Percentiles rank a stretch among this genome's conserved stretches.
phyloP scores from a whole-genome alignment of 2,888 invertebrate species.

The Cyclophora punctaria region DNA sequence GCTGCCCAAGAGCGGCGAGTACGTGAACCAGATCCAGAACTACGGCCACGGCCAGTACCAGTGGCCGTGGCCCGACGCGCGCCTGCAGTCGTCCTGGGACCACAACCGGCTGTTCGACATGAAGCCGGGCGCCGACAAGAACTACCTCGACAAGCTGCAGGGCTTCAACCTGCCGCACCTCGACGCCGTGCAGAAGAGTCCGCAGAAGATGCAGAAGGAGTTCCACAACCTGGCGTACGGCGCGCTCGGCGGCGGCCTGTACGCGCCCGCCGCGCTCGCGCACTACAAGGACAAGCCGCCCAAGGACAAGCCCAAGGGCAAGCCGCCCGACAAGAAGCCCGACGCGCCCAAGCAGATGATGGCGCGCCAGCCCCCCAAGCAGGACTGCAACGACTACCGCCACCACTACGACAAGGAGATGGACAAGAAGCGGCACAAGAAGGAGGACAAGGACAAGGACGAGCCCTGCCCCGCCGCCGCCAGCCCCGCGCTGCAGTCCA shows the following conservation, averaged over 20 bases:
- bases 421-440: constrained; percentile 65
- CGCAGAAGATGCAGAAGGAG: constrained; percentile 72
- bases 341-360: constrained; percentile 57
- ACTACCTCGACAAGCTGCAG: constrained; percentile 76
- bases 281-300: constrained; percentile 65
- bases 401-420: constrained; percentile 60
- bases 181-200: constrained; percentile 76
- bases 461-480: constrained; percentile 17
- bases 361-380: constrained; percentile 52
- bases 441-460: constrained; percentile 66
- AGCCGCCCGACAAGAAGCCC: constrained; percentile 60
- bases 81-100: constrained; percentile 71
- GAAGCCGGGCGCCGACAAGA: constrained; percentile 69
- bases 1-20: constrained; percentile 76
- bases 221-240: constrained; percentile 67
- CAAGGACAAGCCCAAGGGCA: constrained; percentile 60
- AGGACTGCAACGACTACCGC: constrained; percentile 47
- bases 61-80: constrained; percentile 75
- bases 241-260: constrained; percentile 54
- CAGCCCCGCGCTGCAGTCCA: constrained; percentile 80
- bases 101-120: constrained; percentile 65
- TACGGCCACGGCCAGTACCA: constrained; percentile 79
- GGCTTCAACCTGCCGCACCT: constrained; percentile 76
- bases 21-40: constrained; percentile 79
- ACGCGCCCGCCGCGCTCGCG: constrained; percentile 52